Percentiles rank a stretch among this genome's conserved stretches.
phyloP scores from a whole-genome alignment of 2,888 invertebrate genomes.

The Drosophila diplacantha region DNA sequence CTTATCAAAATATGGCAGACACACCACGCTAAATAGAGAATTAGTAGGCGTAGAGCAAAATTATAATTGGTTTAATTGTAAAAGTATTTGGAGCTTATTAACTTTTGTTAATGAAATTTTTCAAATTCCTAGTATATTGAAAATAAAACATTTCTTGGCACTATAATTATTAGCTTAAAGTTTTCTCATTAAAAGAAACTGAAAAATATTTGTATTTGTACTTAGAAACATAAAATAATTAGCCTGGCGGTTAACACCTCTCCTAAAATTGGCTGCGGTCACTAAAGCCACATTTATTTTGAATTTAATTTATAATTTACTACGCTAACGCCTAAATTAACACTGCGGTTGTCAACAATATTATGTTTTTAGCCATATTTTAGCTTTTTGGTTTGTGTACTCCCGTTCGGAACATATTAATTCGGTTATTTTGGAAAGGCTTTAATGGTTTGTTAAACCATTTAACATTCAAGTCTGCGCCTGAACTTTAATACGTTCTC shows the following conservation, averaged over 20 bases:
- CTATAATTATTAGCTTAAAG: not conserved
- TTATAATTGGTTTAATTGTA: not conserved
- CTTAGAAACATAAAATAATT: slow-evolving; percentile 1
- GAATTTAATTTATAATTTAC: not conserved
- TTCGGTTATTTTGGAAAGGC: not conserved
- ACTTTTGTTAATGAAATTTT: too few species aligned
- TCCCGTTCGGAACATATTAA: not conserved
- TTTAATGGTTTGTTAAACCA: not conserved
- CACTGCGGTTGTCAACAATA: not conserved
- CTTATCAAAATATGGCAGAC: not conserved
- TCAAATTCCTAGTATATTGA: not conserved
- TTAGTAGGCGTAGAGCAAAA: too few species aligned
- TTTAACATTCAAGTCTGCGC: not conserved
- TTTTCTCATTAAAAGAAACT: not conserved
- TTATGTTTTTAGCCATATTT: not conserved
- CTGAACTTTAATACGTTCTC: not conserved
- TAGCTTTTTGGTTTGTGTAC: not conserved
- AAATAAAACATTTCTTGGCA: not conserved
- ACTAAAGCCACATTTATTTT: not conserved
- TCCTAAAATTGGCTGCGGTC: not conserved
- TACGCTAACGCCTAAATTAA: not conserved
- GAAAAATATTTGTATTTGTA: not conserved
- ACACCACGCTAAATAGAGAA: not conserved
- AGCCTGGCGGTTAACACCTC: slow-evolving; percentile 3
- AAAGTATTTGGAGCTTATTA: not conserved